Base-by-base conservation (phyloP, 2,113 vertebrate species). In the Orycteropus afer region DNA sequence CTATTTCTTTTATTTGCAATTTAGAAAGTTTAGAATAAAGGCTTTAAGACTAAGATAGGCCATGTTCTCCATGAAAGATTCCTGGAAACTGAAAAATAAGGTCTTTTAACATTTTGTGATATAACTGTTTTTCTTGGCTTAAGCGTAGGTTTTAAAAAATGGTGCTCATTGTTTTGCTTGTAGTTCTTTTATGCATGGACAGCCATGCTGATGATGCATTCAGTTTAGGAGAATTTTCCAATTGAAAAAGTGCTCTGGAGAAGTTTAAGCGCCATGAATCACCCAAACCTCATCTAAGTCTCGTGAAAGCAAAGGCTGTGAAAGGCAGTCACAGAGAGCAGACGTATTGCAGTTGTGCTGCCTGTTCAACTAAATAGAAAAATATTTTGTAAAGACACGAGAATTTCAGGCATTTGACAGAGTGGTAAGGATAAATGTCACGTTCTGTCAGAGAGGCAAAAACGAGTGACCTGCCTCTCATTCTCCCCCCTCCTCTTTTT, bases 131-230 rank as follows among this genome's bases (percentile, higher is more conserved):
- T 99, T 98, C 98, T 98, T 99, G 98, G 98, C 97, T 98, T 98
- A 98, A 98, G 98, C 98, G 98, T 98, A 98, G 97, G 97, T 97
- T 98, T 99, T 98, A 98, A 98, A 98, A 98, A 98, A 99, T 99
- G 98, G 97, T 97, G 95, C 97, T 98, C 98, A 98, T 99, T 98
- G 98, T 98, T 98, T 98, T 98, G 98, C 98, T 98, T 98, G 98
- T 98, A 98, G 98, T 98, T 99, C 98, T 98, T 98, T 98, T 98
- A 98, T 98, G 98, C 98, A 98, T 98, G 98, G 97, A 98, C 98
- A 98, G 96, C 98, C 89, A 74, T 97, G 98, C 98, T 98, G 98
- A 98, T 98, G 98, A 98, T 98, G 98, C 98, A 98, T 99, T 98
- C 98, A 98, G 97, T 98, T 98, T 97, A 93, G 98, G 98, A 98